Percentiles rank a stretch among this genome's conserved stretches.
Conservation (phyloP, 2,888 invertebrate species). For the Apeira syringaria region DNA sequence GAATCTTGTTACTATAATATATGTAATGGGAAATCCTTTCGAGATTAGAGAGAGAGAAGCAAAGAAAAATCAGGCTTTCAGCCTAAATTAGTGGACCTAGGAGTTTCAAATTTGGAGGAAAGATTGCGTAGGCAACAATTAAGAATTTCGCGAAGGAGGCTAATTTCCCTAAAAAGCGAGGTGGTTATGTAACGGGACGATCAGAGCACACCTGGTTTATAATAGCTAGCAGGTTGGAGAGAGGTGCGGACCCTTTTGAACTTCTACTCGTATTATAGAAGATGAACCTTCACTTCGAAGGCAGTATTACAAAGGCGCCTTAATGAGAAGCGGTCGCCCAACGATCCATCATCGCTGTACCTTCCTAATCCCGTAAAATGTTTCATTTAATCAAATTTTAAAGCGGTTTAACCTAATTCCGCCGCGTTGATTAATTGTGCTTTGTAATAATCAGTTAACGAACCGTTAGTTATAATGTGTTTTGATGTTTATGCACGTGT, state of each 20-base stretch:
- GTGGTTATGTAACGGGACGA: too few relatives aligned
- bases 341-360: constrained; percentile 45
- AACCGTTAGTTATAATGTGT: constrained; percentile 11
- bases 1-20: too few relatives aligned
- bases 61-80: too few relatives aligned
- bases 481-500: not conserved
- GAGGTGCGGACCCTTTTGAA: not conserved
- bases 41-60: too few relatives aligned
- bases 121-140: too few relatives aligned
- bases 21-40: too few relatives aligned
- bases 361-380: constrained; percentile 39
- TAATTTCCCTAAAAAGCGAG: too few relatives aligned
- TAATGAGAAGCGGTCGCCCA: constrained; percentile 17
- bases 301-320: constrained; percentile 4
- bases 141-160: too few relatives aligned
- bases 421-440: constrained; percentile 40
- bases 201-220: too few relatives aligned
- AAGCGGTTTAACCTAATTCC: constrained; percentile 48
- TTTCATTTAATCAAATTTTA: constrained; percentile 54
- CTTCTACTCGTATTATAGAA: not conserved
- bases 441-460: constrained; percentile 21
- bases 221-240: too few relatives aligned
- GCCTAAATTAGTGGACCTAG: too few relatives aligned
- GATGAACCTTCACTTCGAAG: not conserved
- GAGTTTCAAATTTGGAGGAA: too few relatives aligned